Evolutionary conservation across 2,113 vertebrate genomes (phyloP).

Genomic region (Pavo muticus): DNA sequence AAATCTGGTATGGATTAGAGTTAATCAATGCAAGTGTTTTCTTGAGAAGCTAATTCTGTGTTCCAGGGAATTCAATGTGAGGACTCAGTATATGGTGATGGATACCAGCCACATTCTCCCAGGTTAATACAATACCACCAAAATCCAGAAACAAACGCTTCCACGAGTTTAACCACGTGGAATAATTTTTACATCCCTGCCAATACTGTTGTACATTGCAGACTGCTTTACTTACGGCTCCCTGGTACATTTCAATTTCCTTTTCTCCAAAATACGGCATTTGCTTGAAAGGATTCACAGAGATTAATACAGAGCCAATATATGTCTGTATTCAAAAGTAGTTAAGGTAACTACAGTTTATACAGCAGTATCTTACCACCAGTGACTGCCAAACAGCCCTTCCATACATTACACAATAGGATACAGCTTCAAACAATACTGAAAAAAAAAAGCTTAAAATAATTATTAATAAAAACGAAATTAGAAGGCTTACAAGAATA

Average conservation of each 20-base stretch:
- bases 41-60: neutral
- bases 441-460: neutral
- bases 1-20: neutral
- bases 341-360: slow-evolving; percentile 81
- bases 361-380: neutral
- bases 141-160: neutral
- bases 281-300: slow-evolving; percentile 98
- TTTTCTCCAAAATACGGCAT: slow-evolving; percentile 99
- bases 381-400: neutral
- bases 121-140: neutral
- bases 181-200: neutral
- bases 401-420: neutral
- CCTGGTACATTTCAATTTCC: slow-evolving; percentile 98
- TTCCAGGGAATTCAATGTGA: neutral
- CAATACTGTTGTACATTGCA: neutral
- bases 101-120: neutral
- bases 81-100: neutral
- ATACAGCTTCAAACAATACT: neutral
- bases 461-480: neutral
- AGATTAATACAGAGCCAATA: slow-evolving; percentile 97
- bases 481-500: neutral
- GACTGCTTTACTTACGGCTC: slow-evolving; percentile 88
- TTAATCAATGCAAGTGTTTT: neutral
- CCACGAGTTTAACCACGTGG: neutral
- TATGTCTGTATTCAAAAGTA: slow-evolving; percentile 86